Evolutionary conservation across 2,797 vertebrate species (phyloP).

Genomic region (Semaprochilodus insignis): DNA sequence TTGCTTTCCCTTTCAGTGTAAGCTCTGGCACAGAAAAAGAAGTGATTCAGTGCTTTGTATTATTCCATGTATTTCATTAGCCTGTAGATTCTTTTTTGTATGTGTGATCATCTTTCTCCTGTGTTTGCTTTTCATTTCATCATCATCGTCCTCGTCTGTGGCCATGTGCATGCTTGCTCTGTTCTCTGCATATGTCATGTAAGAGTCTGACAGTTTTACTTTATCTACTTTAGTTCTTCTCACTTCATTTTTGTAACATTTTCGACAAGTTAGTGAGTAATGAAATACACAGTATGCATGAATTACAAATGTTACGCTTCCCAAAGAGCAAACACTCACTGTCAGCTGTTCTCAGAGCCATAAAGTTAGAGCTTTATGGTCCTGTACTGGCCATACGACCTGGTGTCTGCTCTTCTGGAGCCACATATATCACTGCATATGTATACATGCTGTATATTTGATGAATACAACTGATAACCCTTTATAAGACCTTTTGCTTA

Average conservation of each 20-base stretch:
- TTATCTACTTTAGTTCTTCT: background rate
- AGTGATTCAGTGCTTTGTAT: conserved; percentile 1
- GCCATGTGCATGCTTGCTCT: conserved; percentile 33
- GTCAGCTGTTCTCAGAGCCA: background rate
- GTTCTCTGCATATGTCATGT: conserved; percentile 41
- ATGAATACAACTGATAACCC: background rate
- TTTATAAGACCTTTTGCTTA: conserved; percentile 12
- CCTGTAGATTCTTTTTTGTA: background rate
- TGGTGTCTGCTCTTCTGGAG: conserved; percentile 15
- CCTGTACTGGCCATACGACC: background rate
- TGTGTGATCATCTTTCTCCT: conserved; percentile 17
- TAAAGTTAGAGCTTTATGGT: conserved; percentile 31
- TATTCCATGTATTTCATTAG: background rate
- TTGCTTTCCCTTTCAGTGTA: background rate
- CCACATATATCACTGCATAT: conserved; percentile 21
- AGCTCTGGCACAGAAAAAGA: background rate
- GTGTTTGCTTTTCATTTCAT: conserved; percentile 28
- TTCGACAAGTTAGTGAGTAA: conserved; percentile 8
- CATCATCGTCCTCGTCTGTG: conserved; percentile 22
- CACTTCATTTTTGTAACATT: conserved; percentile 23
- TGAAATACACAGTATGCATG: conserved; percentile 5
- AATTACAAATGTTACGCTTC: background rate
- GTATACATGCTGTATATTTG: conserved; percentile 28
- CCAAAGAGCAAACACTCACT: conserved; percentile 17
- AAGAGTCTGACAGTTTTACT: conserved; percentile 37